Conservation (phyloP, 2,888 invertebrate genomes). For the Nomada fabriciana region DNA sequence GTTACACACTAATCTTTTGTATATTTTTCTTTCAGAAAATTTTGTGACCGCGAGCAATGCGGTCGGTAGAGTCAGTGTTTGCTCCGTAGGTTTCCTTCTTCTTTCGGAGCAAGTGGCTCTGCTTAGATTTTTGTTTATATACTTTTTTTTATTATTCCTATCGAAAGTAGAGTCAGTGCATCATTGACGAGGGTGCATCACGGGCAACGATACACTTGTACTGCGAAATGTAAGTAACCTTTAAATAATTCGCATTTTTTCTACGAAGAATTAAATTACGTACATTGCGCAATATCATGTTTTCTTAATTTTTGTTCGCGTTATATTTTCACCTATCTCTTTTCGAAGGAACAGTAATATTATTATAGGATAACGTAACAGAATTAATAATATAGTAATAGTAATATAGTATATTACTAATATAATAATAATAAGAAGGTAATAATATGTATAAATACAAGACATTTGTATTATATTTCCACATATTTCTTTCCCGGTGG, state of each 20-base stretch:
- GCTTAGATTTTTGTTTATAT: background rate
- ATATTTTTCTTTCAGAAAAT: background rate
- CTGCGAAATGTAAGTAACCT: too few relatives aligned
- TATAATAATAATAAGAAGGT: too few relatives aligned
- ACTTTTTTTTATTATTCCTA: background rate
- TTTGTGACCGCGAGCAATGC: too few relatives aligned
- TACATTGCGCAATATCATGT: background rate
- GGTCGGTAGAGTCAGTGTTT: too few relatives aligned
- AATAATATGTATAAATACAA: too few relatives aligned
- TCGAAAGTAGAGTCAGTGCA: too few relatives aligned
- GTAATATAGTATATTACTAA: background rate
- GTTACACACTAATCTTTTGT: too few relatives aligned
- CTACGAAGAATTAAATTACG: background rate
- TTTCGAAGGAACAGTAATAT: background rate
- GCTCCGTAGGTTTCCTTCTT: too few relatives aligned
- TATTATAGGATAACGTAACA: background rate
- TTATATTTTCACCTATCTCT: background rate
- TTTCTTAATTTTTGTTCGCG: background rate
- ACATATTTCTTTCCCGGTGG: background rate
- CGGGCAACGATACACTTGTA: background rate
- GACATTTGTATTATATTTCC: background rate
- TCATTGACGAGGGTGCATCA: too few relatives aligned
- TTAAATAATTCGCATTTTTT: background rate
- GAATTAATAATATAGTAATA: background rate
- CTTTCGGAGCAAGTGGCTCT: too few relatives aligned